Base-by-base conservation (phyloP, 2,888 invertebrate genomes). In the Tipula vernalis region DNA sequence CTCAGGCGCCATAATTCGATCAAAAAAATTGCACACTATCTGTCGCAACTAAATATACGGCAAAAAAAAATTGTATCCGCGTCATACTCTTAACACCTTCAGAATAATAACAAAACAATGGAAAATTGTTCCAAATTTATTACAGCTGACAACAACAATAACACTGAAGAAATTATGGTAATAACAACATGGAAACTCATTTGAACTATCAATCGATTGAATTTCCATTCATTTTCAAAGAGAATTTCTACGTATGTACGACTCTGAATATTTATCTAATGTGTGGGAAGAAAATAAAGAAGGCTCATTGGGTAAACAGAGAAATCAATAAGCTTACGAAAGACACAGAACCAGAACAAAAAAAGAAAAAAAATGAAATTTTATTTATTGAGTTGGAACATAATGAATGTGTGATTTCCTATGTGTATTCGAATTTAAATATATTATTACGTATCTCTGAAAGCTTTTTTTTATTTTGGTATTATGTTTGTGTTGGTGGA, bases 341-440 rank as follows among this genome's bases (percentile, higher is more conserved):
- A 39, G 3, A 44, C 12, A 44, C 71, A 71, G 28, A 28, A 28
- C 71, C 71, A 28, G 71, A 71, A 71, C 3, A 71, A 28, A 71
- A 28, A 28, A 28, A 28, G n/a, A n/a, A 28, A 28, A 28, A 2
- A 71, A 18, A 71, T 71, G 2, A 71, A 51, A 71, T 28, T 71
- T 71, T 71, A 71, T 71, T 71, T 71, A 71, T 71, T 71, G 71
- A 71, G 71, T 71, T 71, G 71, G 71, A 71, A 71, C 71, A 71
- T 71, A 71, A 71, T 71, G 71, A 71, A 71, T 71, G 71, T 71
- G 71, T 71, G 71, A 71, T 71, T 71, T 71, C 71, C 71, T 71
- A 71, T 28, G 71, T 71, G 71, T 71, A 71, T 71, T 57, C n/a
- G 15, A 57, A 57, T 57, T 71, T 71, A 28, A 71, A 71, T 71